Conservation (phyloP, 2,113 vertebrate species). For the Hyperopisus bebe region DNA sequence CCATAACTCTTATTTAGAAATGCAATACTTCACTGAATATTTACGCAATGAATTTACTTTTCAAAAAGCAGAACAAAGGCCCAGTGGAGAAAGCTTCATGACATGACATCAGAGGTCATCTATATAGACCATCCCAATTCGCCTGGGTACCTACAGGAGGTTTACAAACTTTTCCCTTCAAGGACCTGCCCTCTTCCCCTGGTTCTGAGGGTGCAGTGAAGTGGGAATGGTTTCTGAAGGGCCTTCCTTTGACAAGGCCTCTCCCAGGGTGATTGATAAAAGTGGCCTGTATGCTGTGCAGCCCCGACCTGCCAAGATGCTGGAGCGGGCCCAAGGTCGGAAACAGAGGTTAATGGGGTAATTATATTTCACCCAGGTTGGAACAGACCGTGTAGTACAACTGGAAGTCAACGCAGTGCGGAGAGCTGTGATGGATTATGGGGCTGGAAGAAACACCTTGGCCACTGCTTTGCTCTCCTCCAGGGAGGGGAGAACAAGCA, state of each 20-base stretch:
- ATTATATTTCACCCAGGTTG: conserved; percentile 19
- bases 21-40: background rate
- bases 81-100: background rate
- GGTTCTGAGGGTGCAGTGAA: background rate
- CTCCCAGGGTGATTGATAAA: conserved; percentile 18
- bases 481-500: background rate
- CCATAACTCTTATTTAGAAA: background rate
- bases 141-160: background rate
- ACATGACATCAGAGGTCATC: background rate
- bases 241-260: background rate
- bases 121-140: background rate
- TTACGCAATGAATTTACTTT: background rate
- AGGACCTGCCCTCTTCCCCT: background rate
- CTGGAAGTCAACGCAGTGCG: conserved; percentile 8
- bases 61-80: background rate
- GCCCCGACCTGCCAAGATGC: background rate
- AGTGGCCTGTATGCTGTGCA: background rate
- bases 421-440: conserved; percentile 17
- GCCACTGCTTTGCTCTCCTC: conserved; percentile 9
- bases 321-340: conserved; percentile 22
- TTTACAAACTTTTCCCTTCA: background rate
- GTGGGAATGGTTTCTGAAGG: background rate
- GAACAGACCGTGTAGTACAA: conserved; percentile 14
- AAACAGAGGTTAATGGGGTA: conserved; percentile 24
- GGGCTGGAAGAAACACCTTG: conserved; percentile 4